These are phyloP conservation scores for Sandelia bainsii DNA, from an alignment of 2,797 vertebrate genomes.

Conservation along the genomic window DNA sequence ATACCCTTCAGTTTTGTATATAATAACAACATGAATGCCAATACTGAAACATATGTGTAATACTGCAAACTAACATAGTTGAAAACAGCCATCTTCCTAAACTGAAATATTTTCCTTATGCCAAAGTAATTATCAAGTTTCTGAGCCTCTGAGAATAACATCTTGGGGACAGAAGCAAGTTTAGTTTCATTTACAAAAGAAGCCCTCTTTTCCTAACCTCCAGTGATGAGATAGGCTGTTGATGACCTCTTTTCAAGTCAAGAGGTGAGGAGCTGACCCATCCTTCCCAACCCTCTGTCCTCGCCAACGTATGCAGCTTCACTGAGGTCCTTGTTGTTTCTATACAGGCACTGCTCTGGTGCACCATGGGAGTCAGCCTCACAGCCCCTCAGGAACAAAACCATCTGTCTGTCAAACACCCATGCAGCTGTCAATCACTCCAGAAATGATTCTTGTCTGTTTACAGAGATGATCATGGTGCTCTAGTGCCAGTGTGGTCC, in stretches of 20 bases:
- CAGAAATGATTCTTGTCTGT: conserved; percentile 12
- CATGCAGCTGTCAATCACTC: conserved; percentile 81
- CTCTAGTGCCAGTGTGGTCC: not conserved
- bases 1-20: too few relatives aligned
- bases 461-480: conserved; percentile 29
- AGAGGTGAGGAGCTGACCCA: conserved; percentile 58
- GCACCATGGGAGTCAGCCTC: conserved; percentile 67
- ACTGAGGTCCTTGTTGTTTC: conserved; percentile 51
- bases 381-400: conserved; percentile 65
- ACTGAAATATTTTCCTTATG: not conserved
- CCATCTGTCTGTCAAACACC: conserved; percentile 77
- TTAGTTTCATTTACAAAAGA: not conserved
- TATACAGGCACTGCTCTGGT: conserved; percentile 62
- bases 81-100: not conserved
- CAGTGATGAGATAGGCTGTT: conserved; percentile 37
- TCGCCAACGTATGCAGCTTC: conserved; percentile 39
- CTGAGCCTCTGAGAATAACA: not conserved
- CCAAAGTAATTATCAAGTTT: not conserved
- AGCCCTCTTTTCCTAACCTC: conserved; percentile 2
- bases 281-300: conserved; percentile 40
- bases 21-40: too few relatives aligned
- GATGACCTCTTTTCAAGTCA: conserved; percentile 74
- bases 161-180: not conserved
- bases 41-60: too few relatives aligned
- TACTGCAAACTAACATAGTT: not conserved